These are phyloP conservation scores for Stenopsyche tienmushanensis DNA, from an alignment of 1,140 invertebrate genomes.

Conservation along the genomic window DNA sequence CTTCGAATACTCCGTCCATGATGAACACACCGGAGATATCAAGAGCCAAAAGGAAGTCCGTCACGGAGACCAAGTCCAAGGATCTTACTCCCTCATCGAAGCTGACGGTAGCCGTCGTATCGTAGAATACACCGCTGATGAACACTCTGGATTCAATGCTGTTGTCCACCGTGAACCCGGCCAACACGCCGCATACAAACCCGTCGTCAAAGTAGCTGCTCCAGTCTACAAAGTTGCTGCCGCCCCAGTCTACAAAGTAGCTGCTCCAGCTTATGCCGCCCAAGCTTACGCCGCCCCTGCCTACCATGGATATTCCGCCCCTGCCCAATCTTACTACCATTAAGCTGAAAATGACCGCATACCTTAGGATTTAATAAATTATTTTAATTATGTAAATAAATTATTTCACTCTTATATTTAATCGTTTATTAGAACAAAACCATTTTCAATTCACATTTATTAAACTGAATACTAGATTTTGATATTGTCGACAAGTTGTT, in stretches of 20 bases:
- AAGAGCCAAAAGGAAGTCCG: constrained; percentile 62
- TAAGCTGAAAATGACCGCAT: background rate
- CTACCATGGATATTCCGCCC: constrained; percentile 23
- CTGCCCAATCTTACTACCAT: constrained; percentile 28
- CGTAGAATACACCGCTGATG: constrained; percentile 73
- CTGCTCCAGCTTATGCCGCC: background rate
- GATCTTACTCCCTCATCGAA: constrained; percentile 61
- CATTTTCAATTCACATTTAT: too few species aligned
- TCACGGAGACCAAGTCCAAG: constrained; percentile 61
- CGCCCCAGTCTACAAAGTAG: background rate
- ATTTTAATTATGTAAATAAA: background rate
- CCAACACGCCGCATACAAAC: constrained; percentile 51
- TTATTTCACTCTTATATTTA: too few species aligned
- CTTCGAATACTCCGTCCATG: constrained; percentile 58
- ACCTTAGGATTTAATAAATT: background rate
- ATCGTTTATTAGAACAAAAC: too few species aligned
- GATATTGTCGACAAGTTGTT: too few species aligned
- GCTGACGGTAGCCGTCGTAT: constrained; percentile 69
- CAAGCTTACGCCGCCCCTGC: constrained; percentile 37
- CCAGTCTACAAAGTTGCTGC: background rate
- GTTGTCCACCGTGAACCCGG: constrained; percentile 60
- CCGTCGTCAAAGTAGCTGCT: constrained; percentile 41
- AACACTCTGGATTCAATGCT: constrained; percentile 70
- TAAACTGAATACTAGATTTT: too few species aligned
- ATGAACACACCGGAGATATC: constrained; percentile 60